These are phyloP conservation scores for Petromus typicus DNA, from an alignment of 2,113 vertebrate genomes.

Conservation along the genomic window DNA sequence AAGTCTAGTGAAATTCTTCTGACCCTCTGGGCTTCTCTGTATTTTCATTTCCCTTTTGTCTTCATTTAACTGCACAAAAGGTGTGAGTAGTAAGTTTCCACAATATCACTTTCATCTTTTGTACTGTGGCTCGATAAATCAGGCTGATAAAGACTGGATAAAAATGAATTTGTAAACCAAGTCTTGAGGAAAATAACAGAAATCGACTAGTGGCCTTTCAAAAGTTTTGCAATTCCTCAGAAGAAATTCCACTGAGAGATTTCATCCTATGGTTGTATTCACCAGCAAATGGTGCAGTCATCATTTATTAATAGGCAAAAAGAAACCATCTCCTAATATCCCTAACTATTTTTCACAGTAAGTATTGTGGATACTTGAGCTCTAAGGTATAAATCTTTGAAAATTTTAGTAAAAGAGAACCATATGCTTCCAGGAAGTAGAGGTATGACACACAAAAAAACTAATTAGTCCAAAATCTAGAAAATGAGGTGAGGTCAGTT, in stretches of 20 bases:
- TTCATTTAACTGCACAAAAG: neutral
- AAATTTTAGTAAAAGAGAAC: neutral
- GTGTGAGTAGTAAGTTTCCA: neutral
- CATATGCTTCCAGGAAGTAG: neutral
- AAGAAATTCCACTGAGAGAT: neutral
- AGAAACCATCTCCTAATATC: neutral
- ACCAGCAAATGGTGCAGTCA: neutral
- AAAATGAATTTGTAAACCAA: neutral
- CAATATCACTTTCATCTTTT: neutral
- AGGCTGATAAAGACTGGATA: neutral
- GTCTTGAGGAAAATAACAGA: neutral
- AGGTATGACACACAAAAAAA: neutral
- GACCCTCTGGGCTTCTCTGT: neutral
- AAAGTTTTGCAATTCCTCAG: neutral
- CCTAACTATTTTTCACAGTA: neutral
- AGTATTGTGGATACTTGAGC: neutral
- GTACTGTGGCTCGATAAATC: neutral
- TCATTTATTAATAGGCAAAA: neutral
- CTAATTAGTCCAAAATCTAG: neutral
- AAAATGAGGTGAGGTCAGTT: neutral
- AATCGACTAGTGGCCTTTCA: neutral
- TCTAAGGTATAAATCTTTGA: neutral
- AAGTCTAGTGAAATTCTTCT: neutral
- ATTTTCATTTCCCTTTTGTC: neutral
- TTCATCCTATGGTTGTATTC: rapidly evolving